phyloP scores from a whole-genome alignment of 2,888 invertebrate genomes.

The Tethea ocularis region DNA sequence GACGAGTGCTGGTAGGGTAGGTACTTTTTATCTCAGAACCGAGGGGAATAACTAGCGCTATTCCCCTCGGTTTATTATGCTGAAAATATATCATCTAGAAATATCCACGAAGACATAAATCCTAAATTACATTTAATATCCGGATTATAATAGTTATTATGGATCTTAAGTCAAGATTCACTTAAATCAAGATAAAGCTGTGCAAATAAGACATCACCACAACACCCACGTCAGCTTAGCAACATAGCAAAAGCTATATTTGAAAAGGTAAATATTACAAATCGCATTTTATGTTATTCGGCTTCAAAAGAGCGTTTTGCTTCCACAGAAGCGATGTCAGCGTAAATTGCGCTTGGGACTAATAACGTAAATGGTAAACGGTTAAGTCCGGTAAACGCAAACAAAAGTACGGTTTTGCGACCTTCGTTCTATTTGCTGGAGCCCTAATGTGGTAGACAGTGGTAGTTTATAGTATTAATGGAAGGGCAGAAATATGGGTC shows the following conservation, averaged over 20 bases:
- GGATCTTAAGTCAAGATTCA: background rate
- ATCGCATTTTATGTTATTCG: background rate
- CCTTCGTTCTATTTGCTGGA: constrained; percentile 1
- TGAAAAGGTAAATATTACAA: background rate
- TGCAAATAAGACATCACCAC: background rate
- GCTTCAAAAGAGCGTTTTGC: background rate
- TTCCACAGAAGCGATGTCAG: background rate
- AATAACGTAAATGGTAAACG: background rate
- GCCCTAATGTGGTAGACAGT: constrained; percentile 6
- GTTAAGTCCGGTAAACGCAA: background rate
- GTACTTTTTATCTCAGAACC: no score
- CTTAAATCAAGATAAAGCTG: background rate
- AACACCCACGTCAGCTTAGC: background rate
- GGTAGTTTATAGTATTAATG: background rate
- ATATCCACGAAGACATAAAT: background rate
- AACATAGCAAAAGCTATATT: background rate
- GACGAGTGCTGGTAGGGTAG: no score
- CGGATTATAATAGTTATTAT: background rate
- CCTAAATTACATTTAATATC: background rate
- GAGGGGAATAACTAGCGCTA: no score
- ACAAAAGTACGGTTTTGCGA: background rate
- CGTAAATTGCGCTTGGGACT: background rate
- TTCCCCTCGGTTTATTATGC: no score
- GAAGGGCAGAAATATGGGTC: background rate
- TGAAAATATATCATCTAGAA: no score